phyloP scores from a whole-genome alignment of 2,888 invertebrate genomes.

The Harpagoxenus sublaevis region DNA sequence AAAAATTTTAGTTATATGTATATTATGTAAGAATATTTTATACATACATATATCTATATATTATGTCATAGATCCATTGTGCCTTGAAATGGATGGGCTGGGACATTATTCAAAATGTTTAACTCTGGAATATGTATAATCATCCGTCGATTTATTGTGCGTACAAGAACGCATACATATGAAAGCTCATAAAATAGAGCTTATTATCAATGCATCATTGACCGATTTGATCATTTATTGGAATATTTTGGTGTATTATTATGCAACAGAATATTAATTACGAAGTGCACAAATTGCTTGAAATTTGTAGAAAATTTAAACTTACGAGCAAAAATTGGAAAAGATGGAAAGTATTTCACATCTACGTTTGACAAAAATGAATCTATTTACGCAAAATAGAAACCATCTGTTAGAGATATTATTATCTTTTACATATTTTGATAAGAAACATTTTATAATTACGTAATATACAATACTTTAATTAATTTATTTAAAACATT shows the following conservation, averaged over 20 bases:
- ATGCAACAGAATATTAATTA: constrained; percentile 38
- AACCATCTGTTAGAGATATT: background rate
- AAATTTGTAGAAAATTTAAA: constrained; percentile 23
- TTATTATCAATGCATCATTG: constrained; percentile 36
- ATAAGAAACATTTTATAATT: background rate
- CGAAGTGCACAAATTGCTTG: background rate
- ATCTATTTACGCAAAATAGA: background rate
- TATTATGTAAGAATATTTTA: background rate
- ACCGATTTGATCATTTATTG: constrained; percentile 22
- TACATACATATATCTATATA: background rate
- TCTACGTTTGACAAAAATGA: background rate
- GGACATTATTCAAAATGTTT: constrained; percentile 23
- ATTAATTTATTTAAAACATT: background rate
- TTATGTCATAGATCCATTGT: background rate
- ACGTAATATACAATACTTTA: background rate
- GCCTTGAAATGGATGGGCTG: background rate
- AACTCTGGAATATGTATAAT: constrained; percentile 12
- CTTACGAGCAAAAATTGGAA: background rate
- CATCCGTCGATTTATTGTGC: constrained; percentile 13
- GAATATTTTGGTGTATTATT: constrained; percentile 28
- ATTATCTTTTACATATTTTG: background rate
- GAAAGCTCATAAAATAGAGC: constrained; percentile 32
- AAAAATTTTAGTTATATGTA: background rate
- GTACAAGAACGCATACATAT: constrained; percentile 7
- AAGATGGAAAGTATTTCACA: background rate